Conservation (phyloP, 2,888 invertebrate genomes). For the Melanostoma scalare region DNA sequence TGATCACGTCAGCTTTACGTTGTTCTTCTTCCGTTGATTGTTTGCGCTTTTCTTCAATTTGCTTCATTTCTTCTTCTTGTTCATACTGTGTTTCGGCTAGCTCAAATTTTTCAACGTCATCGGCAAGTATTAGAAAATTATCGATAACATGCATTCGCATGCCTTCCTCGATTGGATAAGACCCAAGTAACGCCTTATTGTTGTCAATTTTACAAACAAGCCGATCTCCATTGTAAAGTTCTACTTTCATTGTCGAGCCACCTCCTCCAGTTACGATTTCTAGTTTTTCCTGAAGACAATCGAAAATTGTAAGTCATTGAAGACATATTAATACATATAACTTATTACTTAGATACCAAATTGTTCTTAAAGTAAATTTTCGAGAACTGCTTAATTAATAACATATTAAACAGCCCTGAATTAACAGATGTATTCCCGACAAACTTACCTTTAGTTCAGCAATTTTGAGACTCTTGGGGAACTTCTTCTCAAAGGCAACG, state of each 20-base stretch:
- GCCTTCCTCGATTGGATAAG: slow-evolving; percentile 93
- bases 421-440: no score
- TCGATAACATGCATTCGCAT: slow-evolving; percentile 93
- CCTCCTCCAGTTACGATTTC: slow-evolving; percentile 93
- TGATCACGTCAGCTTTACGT: slow-evolving; percentile 84
- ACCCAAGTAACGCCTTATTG: slow-evolving; percentile 90
- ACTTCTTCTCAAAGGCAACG: slow-evolving; percentile 89
- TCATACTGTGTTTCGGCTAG: slow-evolving; percentile 93
- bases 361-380: no score
- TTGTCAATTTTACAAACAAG: slow-evolving; percentile 88
- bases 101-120: slow-evolving; percentile 91
- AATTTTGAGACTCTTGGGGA: slow-evolving; percentile 90
- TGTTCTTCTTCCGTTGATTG: slow-evolving; percentile 86
- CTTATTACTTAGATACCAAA: no score
- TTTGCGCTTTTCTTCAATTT: slow-evolving; percentile 86
- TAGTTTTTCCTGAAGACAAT: no score
- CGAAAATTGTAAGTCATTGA: neutral
- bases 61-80: slow-evolving; percentile 90
- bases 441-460: slow-evolving; percentile 89
- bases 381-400: no score
- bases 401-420: no score
- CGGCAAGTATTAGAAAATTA: slow-evolving; percentile 84
- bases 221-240: slow-evolving; percentile 90
- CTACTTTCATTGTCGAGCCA: slow-evolving; percentile 90
- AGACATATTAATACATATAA: neutral